These are phyloP conservation scores for Pseudopipra pipra DNA, from an alignment of 2,113 vertebrate species.

Conservation along the genomic window DNA sequence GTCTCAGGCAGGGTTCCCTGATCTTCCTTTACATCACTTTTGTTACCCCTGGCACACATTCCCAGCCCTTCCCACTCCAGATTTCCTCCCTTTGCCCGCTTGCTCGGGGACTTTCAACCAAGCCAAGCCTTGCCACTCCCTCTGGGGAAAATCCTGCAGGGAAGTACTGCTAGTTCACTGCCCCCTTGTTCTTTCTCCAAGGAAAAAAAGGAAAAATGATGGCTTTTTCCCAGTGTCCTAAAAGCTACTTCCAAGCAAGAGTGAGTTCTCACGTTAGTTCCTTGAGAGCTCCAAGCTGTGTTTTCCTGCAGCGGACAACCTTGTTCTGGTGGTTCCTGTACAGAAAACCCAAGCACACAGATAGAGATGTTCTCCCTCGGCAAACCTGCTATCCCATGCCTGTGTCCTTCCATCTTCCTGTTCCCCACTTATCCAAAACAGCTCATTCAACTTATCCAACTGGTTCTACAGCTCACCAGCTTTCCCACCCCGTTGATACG, in stretches of 20 bases:
- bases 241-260: not conserved
- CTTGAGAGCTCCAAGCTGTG: not conserved
- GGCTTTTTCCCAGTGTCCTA: too few relatives aligned
- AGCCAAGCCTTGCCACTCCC: not conserved
- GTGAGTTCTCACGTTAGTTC: accelerated
- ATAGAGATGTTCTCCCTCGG: not conserved
- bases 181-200: not conserved
- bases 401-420: not conserved
- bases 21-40: not conserved
- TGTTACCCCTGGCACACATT: not conserved
- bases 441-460: not conserved
- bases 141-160: not conserved
- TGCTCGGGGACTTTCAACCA: not conserved
- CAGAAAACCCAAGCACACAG: not conserved
- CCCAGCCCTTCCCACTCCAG: not conserved
- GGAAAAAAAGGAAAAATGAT: not conserved
- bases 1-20: not conserved
- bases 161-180: not conserved
- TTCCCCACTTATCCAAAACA: not conserved
- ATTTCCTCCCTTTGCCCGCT: not conserved
- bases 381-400: not conserved
- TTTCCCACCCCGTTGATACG: not conserved
- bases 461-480: not conserved
- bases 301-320: not conserved
- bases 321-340: not conserved